Conservation (phyloP, 2,888 invertebrate genomes). For the Eudasyphora cyanicolor region DNA sequence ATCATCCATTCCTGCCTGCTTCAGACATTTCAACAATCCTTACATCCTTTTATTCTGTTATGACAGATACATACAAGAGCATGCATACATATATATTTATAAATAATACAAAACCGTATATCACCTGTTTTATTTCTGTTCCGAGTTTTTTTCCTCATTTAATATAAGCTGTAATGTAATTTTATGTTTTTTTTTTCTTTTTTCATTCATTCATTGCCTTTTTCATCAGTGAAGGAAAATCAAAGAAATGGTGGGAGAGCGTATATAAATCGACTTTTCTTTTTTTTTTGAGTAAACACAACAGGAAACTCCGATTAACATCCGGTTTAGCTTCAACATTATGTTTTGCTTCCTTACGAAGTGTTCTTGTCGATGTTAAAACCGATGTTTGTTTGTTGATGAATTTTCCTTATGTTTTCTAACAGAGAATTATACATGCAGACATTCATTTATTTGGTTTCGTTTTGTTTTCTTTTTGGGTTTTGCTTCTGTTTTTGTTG, state of each 20-base stretch:
- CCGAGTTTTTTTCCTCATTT: background rate
- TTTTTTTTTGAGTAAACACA: background rate
- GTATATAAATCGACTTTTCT: conserved; percentile 23
- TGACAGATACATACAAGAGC: background rate
- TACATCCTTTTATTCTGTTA: no score
- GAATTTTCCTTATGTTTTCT: background rate
- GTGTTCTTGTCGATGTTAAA: background rate
- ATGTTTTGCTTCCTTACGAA: conserved; percentile 3
- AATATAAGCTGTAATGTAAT: conserved; percentile 18
- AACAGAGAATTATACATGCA: conserved; percentile 30
- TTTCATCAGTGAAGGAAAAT: background rate
- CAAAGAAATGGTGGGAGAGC: background rate
- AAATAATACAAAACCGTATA: conserved; percentile 1
- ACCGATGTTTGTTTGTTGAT: background rate
- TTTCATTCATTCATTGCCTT: background rate
- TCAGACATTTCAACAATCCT: background rate
- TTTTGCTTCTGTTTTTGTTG: background rate
- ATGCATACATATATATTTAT: background rate
- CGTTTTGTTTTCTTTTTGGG: conserved; percentile 39
- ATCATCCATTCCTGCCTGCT: background rate
- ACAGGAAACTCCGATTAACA: conserved; percentile 51
- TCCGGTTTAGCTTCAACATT: conserved; percentile 26
- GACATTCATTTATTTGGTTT: conserved; percentile 49
- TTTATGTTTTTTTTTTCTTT: background rate
- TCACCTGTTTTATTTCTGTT: background rate